These are phyloP conservation scores for Mythimna vitellina DNA, from an alignment of 2,888 invertebrate species.

Conservation along the genomic window DNA sequence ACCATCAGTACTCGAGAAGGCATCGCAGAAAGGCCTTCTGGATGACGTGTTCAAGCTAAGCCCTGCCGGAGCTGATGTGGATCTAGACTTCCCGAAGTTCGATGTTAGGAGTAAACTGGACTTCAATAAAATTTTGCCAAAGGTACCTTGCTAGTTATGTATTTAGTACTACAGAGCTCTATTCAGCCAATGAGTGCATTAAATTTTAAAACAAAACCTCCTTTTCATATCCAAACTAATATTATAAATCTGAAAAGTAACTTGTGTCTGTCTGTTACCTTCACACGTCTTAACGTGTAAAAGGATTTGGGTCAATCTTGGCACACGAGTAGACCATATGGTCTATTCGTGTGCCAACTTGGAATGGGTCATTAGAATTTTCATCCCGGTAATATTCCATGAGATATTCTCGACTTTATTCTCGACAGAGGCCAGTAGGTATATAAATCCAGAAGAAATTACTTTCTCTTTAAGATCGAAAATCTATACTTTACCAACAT, in stretches of 20 bases:
- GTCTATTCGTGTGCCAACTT: too few species aligned
- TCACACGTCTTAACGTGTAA: too few species aligned
- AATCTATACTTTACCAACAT: not conserved
- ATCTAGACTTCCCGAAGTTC: constrained; percentile 76
- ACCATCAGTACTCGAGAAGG: constrained; percentile 69
- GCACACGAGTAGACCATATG: too few species aligned
- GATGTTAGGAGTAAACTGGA: constrained; percentile 72
- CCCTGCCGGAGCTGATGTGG: constrained; percentile 65
- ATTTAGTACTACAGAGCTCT: not conserved
- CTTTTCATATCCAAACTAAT: not conserved
- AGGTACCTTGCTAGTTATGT: constrained; percentile 65
- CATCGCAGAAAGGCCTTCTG: constrained; percentile 69
- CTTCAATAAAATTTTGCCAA: constrained; percentile 72
- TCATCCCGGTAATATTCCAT: too few species aligned
- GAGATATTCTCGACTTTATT: too few species aligned
- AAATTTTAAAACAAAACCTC: not conserved
- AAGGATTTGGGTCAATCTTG: too few species aligned
- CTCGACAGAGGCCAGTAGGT: too few species aligned
- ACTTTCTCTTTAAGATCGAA: not conserved
- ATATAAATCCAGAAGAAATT: not conserved
- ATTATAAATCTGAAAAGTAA: not conserved
- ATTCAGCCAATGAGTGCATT: not conserved
- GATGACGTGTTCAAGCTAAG: constrained; percentile 69
- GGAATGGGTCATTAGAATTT: too few species aligned
- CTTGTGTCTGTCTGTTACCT: too few species aligned